Evolutionary conservation across 1,140 invertebrate species (phyloP).

Genomic region (Brachystomella parvula): DNA sequence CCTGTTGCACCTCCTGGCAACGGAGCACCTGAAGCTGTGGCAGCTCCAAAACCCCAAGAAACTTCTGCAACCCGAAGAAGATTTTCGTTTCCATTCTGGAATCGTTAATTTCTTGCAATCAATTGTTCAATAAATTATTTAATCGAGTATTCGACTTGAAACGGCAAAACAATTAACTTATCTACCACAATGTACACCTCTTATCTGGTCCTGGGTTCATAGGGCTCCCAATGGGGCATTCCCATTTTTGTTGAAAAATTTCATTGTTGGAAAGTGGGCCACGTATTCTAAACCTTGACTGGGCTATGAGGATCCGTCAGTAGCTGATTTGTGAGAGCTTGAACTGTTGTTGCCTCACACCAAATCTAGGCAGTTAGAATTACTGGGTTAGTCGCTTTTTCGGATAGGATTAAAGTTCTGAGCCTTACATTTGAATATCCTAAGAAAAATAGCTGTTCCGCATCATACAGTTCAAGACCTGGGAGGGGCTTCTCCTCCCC

Average conservation of each 20-base stretch:
- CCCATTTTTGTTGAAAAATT: slow-evolving; percentile 50
- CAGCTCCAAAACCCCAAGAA: no score
- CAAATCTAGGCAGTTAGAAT: slow-evolving; percentile 36
- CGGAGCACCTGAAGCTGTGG: neutral
- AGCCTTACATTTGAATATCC: slow-evolving; percentile 64
- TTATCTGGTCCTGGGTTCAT: neutral
- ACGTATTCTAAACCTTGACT: slow-evolving; percentile 47
- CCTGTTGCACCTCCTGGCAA: neutral
- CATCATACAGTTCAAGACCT: slow-evolving; percentile 65
- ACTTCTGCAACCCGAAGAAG: neutral
- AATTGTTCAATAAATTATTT: no score
- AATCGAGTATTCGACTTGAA: no score
- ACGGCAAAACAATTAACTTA: neutral
- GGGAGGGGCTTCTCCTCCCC: slow-evolving; percentile 44
- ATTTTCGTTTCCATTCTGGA: no score
- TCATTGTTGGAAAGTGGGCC: slow-evolving; percentile 51
- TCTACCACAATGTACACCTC: neutral
- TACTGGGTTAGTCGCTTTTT: neutral
- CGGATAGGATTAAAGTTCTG: neutral
- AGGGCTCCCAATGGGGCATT: slow-evolving; percentile 43
- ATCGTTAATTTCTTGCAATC: no score
- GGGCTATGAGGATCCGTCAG: slow-evolving; percentile 39
- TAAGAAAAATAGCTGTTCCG: slow-evolving; percentile 80
- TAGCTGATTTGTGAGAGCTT: slow-evolving; percentile 36
- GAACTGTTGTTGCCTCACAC: slow-evolving; percentile 38